Percentiles rank a stretch among this genome's conserved stretches.
These are phyloP conservation scores for Samia ricini DNA, from an alignment of 1,140 invertebrate genomes.

Conservation along the genomic window DNA sequence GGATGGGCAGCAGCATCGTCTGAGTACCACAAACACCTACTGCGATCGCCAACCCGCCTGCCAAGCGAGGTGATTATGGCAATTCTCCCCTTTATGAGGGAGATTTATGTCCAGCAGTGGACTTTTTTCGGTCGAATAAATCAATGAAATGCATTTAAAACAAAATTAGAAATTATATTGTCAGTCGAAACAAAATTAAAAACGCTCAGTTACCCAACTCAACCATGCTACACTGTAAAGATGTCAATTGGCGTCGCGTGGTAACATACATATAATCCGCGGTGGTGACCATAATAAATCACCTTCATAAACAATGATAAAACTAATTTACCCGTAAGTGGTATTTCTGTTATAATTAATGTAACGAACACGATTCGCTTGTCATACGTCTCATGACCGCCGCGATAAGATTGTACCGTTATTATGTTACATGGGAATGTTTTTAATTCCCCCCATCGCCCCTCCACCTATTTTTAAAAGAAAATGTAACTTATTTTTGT, in stretches of 20 bases:
- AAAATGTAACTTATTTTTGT: too few relatives aligned
- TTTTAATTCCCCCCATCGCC: background rate
- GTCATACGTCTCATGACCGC: slow-evolving; percentile 10
- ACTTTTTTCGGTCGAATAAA: too few relatives aligned
- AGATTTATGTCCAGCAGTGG: too few relatives aligned
- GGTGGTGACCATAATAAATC: background rate
- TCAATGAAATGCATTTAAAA: too few relatives aligned
- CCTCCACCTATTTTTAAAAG: background rate
- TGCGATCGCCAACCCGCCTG: too few relatives aligned
- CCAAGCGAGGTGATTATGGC: too few relatives aligned
- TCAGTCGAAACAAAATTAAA: too few relatives aligned
- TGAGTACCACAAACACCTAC: too few relatives aligned
- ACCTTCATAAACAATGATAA: slow-evolving; percentile 13
- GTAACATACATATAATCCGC: background rate
- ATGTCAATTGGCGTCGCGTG: background rate
- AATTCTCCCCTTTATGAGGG: too few relatives aligned
- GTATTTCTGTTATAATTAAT: slow-evolving; percentile 31
- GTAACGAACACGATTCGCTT: slow-evolving; percentile 17
- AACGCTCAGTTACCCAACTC: too few relatives aligned
- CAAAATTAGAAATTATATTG: too few relatives aligned
- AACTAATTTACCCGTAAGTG: slow-evolving; percentile 23
- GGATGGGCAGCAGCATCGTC: too few relatives aligned
- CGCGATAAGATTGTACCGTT: slow-evolving; percentile 5
- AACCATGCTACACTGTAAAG: background rate
- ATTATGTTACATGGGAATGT: background rate